Percentiles rank a stretch among this genome's conserved stretches.
These are phyloP conservation scores for Thumatha senex DNA, from an alignment of 2,888 invertebrate genomes.

Conservation along the genomic window DNA sequence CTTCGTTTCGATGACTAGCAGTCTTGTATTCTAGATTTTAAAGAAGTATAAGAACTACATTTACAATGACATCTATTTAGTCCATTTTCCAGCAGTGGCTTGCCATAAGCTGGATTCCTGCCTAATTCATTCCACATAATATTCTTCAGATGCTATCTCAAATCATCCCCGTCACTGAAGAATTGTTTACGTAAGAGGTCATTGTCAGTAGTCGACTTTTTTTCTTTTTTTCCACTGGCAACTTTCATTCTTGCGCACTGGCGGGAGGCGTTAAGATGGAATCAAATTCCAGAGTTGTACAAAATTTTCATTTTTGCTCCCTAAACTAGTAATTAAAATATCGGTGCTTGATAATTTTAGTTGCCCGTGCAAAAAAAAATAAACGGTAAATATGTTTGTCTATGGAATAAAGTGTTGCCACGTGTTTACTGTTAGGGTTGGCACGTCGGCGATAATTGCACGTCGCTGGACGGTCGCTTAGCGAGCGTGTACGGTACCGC, in stretches of 20 bases:
- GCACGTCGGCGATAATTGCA: constrained; percentile 29
- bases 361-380: constrained; percentile 8
- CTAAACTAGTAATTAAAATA: background rate
- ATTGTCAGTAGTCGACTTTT: background rate
- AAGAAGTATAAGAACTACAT: too few relatives aligned
- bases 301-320: background rate
- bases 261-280: background rate
- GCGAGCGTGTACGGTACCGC: constrained; percentile 28
- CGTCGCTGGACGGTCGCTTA: constrained; percentile 38
- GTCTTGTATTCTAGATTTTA: too few relatives aligned
- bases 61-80: too few relatives aligned
- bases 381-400: constrained; percentile 5
- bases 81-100: too few relatives aligned
- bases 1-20: too few relatives aligned
- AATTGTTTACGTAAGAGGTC: background rate
- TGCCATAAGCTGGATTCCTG: too few relatives aligned
- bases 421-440: constrained; percentile 33
- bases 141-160: background rate
- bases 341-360: background rate
- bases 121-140: too few relatives aligned
- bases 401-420: constrained; percentile 28
- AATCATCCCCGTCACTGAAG: too few relatives aligned
- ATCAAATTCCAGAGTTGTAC: background rate
- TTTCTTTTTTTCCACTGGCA: constrained; percentile 5
- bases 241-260: background rate